A percentile compares a stretch with the other conserved stretches of the same genome.
phyloP scores from a whole-genome alignment of 2,888 invertebrate species.

The Phyllotreta cruciferae region DNA sequence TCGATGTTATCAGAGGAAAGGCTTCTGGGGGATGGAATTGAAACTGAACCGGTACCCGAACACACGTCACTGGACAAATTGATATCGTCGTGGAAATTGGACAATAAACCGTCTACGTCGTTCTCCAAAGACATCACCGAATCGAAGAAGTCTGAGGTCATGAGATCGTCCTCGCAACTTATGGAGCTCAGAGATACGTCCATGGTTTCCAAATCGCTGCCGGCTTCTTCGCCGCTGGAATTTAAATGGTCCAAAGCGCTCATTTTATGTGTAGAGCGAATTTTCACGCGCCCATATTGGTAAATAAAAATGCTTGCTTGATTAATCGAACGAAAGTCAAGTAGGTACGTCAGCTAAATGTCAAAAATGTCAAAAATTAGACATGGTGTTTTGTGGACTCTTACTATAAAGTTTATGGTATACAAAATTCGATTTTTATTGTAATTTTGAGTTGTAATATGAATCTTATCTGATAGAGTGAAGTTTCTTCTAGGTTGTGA shows the following conservation, averaged over 20 bases:
- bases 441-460: no score
- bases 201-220: conserved; percentile 53
- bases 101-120: conserved; percentile 64
- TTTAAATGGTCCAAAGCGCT: conserved; percentile 47
- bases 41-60: conserved; percentile 52
- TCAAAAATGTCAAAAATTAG: no score
- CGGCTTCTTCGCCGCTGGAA: conserved; percentile 49
- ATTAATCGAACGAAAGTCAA: no score
- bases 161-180: conserved; percentile 55
- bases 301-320: conserved; percentile 15
- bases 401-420: no score
- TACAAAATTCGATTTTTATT: no score
- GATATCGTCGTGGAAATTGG: conserved; percentile 52
- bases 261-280: conserved; percentile 35
- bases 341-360: no score
- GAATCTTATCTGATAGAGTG: no score
- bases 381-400: no score
- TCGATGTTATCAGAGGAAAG: conserved; percentile 66
- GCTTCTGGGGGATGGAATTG: conserved; percentile 54
- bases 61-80: conserved; percentile 53
- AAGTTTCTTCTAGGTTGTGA: no score
- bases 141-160: conserved; percentile 70
- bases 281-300: conserved; percentile 27
- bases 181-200: conserved; percentile 53
- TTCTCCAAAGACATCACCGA: conserved; percentile 70